phyloP scores from a whole-genome alignment of 1,140 invertebrate genomes.

The Polypedilum vanderplanki region DNA sequence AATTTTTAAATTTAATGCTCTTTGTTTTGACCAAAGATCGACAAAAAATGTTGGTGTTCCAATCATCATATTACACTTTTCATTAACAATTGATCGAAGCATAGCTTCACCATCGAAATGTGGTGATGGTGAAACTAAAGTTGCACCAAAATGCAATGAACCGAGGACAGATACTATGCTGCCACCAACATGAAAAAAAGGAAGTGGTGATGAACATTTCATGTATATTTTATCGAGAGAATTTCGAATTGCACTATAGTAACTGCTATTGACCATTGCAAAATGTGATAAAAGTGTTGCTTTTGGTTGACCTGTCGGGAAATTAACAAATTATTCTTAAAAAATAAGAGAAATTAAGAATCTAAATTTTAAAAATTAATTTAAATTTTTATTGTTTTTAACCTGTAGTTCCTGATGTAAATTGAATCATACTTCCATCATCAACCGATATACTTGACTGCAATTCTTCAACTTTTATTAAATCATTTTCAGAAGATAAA shows the following conservation, averaged over 20 bases:
- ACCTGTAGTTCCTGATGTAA: slow-evolving; percentile 74
- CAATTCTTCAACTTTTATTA: slow-evolving; percentile 41
- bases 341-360: too few species aligned
- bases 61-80: slow-evolving; percentile 74
- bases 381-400: slow-evolving; percentile 37
- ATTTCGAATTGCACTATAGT: neutral
- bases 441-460: slow-evolving; percentile 46
- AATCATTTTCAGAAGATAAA: slow-evolving; percentile 36
- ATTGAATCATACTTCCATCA: slow-evolving; percentile 70
- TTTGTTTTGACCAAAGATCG: slow-evolving; percentile 60
- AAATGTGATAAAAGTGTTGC: slow-evolving; percentile 76
- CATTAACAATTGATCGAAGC: slow-evolving; percentile 56
- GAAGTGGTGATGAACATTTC: slow-evolving; percentile 68
- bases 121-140: slow-evolving; percentile 61
- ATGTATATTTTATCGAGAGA: neutral
- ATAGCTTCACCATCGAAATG: slow-evolving; percentile 62
- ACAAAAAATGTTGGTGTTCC: slow-evolving; percentile 97
- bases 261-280: slow-evolving; percentile 40
- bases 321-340: too few species aligned
- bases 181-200: slow-evolving; percentile 89
- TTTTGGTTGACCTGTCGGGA: slow-evolving; percentile 66
- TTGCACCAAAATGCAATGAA: slow-evolving; percentile 58
- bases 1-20: slow-evolving; percentile 43
- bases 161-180: slow-evolving; percentile 61
- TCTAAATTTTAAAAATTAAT: too few species aligned